Conservation (phyloP, 2,888 invertebrate genomes). For the Polia nebulosa region DNA sequence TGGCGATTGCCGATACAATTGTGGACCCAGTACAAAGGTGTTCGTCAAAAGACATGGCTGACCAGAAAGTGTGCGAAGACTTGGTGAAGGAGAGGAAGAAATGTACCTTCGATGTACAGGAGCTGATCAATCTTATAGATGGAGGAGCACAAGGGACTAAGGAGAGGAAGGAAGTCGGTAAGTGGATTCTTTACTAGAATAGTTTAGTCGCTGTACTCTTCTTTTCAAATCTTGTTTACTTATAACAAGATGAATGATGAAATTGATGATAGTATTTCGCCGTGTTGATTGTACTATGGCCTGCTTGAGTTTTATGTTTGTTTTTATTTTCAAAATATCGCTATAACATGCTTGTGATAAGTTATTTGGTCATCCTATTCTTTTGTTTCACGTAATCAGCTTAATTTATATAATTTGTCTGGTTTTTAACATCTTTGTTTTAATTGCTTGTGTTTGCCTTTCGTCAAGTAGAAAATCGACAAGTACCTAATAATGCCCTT, state of each 20-base stretch:
- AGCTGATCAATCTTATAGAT: conserved; percentile 94
- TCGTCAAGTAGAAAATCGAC: too few relatives aligned
- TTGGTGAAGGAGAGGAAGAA: conserved; percentile 93
- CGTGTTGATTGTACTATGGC: too few relatives aligned
- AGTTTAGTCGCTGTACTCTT: too few relatives aligned
- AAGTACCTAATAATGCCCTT: neutral
- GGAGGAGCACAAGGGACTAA: conserved; percentile 93
- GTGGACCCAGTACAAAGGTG: conserved; percentile 24
- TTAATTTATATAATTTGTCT: too few relatives aligned
- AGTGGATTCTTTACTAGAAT: conserved; percentile 52
- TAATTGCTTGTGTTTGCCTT: too few relatives aligned
- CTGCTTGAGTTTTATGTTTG: conserved; percentile 1
- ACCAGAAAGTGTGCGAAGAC: conserved; percentile 91
- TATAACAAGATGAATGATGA: neutral
- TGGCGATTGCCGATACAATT: conserved; percentile 6
- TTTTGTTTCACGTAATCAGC: too few relatives aligned
- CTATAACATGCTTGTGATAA: too few relatives aligned
- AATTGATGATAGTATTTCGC: neutral
- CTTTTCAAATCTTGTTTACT: neutral
- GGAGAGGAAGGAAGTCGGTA: conserved; percentile 89
- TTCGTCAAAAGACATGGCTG: conserved; percentile 67
- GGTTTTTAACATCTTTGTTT: too few relatives aligned
- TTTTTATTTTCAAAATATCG: too few relatives aligned
- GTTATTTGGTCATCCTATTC: too few relatives aligned
- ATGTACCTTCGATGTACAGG: conserved; percentile 93